Conservation (phyloP, 2,888 invertebrate species). For the Rhingia rostrata region DNA sequence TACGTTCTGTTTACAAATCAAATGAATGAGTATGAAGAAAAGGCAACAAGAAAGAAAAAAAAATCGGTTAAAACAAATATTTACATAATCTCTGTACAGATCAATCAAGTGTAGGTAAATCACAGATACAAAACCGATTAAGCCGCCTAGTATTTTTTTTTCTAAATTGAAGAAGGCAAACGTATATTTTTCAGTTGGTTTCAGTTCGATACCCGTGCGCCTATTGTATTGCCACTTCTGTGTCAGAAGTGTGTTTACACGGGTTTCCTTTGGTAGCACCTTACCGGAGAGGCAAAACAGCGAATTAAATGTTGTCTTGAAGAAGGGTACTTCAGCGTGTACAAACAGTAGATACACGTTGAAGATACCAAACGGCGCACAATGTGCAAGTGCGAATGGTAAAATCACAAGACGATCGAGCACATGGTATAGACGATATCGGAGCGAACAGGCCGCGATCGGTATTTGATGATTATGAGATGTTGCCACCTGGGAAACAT, state of each 20-base stretch:
- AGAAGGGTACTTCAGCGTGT: conserved; percentile 63
- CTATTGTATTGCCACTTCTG: conserved; percentile 32
- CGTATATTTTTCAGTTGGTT: background rate
- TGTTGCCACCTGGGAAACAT: conserved; percentile 39
- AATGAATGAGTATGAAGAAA: conserved; percentile 4
- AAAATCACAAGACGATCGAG: conserved; percentile 16
- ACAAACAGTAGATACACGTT: conserved; percentile 57
- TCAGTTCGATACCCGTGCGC: background rate
- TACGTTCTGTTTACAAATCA: conserved; percentile 34
- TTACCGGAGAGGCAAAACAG: conserved; percentile 6
- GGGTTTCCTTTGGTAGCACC: conserved; percentile 9
- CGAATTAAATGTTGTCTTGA: conserved; percentile 11
- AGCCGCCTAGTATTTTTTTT: conserved; percentile 12
- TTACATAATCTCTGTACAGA: conserved; percentile 53
- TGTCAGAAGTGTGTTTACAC: conserved; percentile 52
- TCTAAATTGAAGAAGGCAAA: background rate
- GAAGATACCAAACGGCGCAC: conserved; percentile 45
- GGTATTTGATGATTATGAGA: conserved; percentile 48
- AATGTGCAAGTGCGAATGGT: conserved; percentile 58
- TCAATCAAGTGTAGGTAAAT: conserved; percentile 48
- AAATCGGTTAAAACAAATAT: conserved; percentile 52
- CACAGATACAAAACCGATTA: conserved; percentile 55
- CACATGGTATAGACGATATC: background rate
- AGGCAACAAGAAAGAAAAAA: background rate
- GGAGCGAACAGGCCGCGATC: conserved; percentile 22